Evolutionary conservation across 2,888 invertebrate species (phyloP), one percentile per base, ranked within the genome.

Genomic region (Sinodicranocentrus sp.): DNA sequence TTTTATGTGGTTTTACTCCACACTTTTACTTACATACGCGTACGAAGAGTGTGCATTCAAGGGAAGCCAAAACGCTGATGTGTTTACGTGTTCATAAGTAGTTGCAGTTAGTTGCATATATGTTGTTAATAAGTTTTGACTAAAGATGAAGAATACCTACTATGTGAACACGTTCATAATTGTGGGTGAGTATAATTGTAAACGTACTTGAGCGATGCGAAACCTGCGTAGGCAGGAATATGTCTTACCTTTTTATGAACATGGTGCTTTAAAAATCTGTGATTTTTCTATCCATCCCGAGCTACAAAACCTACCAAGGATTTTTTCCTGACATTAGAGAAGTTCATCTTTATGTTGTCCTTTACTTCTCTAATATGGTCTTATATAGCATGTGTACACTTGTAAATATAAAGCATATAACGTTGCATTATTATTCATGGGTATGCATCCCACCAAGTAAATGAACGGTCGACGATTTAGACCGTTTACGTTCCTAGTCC

Each of bases 81-180:
- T 75, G 82, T 76, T 82, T 82, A 82, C 82, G 76, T 57, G 76
- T 65, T 65, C 76, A 71, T 57, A 75, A 75, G 76, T 82, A 71
- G 82, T 71, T 71, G 82, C 76, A 76, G 70, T 82, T 82, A 63
- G 33, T 57, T 54, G 67, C 26, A 65, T 73, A 25, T 67, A 33
- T 71, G 26, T 17, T 63, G 59, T 59, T 73, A 73, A 80, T 80
- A 80, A 73, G 57, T 39, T 17, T 52, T 48, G 68, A 61, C 54
- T 76, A 59, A 67, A 68, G 68, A 68, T 76, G 67, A 76, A 65
- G 65, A 63, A 76, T 76, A 52, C 67, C 61, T 75, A 61, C 48
- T 39, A 76, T 76, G 63, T 61, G 48, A 61, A 39, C 33, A 44
- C 59, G 59, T 43, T 13, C 23, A 61, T 17, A 65, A 25, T 33